These are phyloP conservation scores for Acanthosepion pharaonis DNA, from an alignment of 2,888 invertebrate species.

Conservation along the genomic window DNA sequence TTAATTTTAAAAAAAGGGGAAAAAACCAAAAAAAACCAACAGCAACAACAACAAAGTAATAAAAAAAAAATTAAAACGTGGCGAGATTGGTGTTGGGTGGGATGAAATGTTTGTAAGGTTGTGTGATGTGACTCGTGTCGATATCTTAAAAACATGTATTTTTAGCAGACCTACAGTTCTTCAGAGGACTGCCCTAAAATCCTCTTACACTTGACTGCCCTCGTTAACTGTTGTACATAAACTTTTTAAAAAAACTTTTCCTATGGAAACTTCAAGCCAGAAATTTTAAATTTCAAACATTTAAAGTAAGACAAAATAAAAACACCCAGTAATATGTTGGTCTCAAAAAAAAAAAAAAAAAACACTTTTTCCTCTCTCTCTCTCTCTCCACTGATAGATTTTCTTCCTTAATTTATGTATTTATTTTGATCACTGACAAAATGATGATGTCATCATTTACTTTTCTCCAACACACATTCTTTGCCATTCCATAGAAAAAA, in stretches of 20 bases:
- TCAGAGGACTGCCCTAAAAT: background rate
- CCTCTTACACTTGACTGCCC: background rate
- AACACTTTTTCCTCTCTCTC: background rate
- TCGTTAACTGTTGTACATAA: background rate
- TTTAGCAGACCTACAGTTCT: slow-evolving; percentile 1
- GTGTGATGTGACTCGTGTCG: background rate
- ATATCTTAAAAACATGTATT: background rate
- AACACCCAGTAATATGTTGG: background rate
- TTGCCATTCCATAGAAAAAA: background rate
- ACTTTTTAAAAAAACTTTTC: background rate
- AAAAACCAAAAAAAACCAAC: background rate
- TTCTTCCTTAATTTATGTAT: background rate
- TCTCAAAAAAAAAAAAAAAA: background rate
- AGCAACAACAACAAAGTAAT: background rate
- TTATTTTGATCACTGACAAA: slow-evolving; percentile 33
- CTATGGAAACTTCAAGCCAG: background rate
- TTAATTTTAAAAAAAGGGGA: too few relatives aligned
- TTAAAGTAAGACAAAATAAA: background rate
- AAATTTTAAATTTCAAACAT: background rate
- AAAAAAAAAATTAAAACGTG: background rate
- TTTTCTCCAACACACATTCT: slow-evolving; percentile 23
- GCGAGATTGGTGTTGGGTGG: slow-evolving; percentile 34
- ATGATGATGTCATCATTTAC: background rate
- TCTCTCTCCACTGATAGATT: too few relatives aligned
- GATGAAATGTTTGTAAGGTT: slow-evolving; percentile 13